Conservation (phyloP, 2,888 invertebrate species). For the Conus canariensis region DNA sequence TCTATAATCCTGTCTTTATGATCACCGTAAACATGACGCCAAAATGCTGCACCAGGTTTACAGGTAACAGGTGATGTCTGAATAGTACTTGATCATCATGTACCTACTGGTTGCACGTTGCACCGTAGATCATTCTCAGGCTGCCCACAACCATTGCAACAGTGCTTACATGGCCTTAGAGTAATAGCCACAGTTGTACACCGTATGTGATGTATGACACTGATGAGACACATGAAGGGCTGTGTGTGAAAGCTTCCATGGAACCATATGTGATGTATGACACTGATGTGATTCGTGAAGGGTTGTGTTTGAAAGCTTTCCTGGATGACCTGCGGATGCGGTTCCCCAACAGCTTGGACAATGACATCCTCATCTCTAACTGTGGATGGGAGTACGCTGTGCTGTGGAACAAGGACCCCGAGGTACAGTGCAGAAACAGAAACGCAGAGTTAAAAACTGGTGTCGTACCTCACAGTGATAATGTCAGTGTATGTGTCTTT, state of each 20-base stretch:
- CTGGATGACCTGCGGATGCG: conserved; percentile 79
- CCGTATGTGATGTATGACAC: background rate
- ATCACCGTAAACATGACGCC: too few species aligned
- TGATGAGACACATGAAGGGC: background rate
- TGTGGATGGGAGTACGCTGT: conserved; percentile 95
- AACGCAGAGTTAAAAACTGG: background rate
- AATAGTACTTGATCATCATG: too few species aligned
- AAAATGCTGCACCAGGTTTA: too few species aligned
- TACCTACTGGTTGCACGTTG: too few species aligned
- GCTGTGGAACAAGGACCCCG: conserved; percentile 89
- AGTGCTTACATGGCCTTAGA: too few species aligned
- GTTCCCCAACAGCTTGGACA: conserved; percentile 90
- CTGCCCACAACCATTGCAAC: too few species aligned
- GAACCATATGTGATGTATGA: background rate
- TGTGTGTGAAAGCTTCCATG: background rate
- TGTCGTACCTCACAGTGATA: too few species aligned
- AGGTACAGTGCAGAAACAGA: conserved; percentile 57
- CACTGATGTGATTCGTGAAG: background rate
- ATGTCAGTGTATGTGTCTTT: too few species aligned
- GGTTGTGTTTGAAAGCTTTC: conserved; percentile 39
- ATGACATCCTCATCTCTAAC: conserved; percentile 89
- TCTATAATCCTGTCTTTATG: too few species aligned
- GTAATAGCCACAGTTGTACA: too few species aligned
- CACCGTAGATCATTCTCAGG: too few species aligned
- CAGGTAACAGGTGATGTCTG: too few species aligned